Evolutionary conservation across 2,113 vertebrate species (phyloP).

Genomic region (Cyrtonyx montezumae): DNA sequence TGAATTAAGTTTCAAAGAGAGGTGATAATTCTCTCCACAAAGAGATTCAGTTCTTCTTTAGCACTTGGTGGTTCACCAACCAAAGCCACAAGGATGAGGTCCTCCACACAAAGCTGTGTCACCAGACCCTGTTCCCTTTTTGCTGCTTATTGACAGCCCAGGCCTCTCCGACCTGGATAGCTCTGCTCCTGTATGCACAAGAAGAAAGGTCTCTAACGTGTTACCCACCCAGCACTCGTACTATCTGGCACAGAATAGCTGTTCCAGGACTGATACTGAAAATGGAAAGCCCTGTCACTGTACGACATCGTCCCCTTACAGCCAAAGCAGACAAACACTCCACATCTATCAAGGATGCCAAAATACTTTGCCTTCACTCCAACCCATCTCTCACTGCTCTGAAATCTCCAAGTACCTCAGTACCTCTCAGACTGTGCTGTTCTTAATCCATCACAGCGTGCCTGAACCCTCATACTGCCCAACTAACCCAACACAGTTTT

Average conservation of each 20-base stretch:
- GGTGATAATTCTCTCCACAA: background rate
- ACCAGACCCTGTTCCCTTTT: background rate
- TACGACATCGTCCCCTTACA: background rate
- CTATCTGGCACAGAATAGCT: background rate
- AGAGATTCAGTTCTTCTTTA: background rate
- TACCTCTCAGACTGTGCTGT: background rate
- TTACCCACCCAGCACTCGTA: rapidly evolving
- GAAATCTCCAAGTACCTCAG: background rate
- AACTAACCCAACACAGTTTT: background rate
- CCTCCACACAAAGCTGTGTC: background rate
- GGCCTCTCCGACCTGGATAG: rapidly evolving
- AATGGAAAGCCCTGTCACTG: background rate
- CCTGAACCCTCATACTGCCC: background rate
- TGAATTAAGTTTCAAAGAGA: background rate
- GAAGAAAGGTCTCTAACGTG: rapidly evolving
- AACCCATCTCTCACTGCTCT: background rate
- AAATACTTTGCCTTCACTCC: background rate
- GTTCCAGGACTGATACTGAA: background rate
- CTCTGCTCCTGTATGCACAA: background rate
- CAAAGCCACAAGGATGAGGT: background rate
- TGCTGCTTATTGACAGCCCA: rapidly evolving
- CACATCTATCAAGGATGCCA: background rate
- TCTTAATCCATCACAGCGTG: background rate
- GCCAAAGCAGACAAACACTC: background rate
- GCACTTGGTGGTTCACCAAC: background rate